A percentile compares a stretch with the other conserved stretches of the same genome.
Evolutionary conservation across 2,113 vertebrate genomes (phyloP).

Genomic region (Tonatia bakeri): DNA sequence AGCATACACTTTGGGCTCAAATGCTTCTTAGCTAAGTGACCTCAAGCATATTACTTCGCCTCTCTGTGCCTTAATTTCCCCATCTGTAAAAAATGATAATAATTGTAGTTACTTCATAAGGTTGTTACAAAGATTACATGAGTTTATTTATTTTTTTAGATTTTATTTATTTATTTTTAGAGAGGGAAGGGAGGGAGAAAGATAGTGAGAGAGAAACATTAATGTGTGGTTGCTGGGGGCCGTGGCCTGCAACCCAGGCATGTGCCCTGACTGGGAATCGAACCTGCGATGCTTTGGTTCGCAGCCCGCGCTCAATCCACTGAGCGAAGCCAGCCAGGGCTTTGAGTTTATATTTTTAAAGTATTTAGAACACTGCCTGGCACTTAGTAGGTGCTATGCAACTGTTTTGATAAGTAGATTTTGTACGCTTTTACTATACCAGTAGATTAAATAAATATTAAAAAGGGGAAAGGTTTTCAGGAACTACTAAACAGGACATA

Average conservation of each 20-base stretch:
- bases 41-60: neutral
- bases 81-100: constrained; percentile 1
- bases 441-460: constrained; percentile 31
- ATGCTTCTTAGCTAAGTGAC: neutral
- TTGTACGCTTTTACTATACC: neutral
- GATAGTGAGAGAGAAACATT: too few species aligned
- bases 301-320: too few species aligned
- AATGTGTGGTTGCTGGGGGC: too few species aligned
- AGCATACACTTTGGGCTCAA: neutral
- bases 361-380: neutral
- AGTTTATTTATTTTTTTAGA: neutral
- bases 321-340: too few species aligned
- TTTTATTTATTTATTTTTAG: too few species aligned
- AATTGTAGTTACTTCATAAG: neutral
- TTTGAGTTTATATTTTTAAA: neutral
- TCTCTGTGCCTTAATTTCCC: constrained; percentile 8
- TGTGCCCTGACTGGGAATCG: too few species aligned
- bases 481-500: too few species aligned
- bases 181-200: too few species aligned
- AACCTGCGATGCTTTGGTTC: too few species aligned
- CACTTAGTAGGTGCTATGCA: neutral
- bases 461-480: neutral
- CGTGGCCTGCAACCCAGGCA: too few species aligned
- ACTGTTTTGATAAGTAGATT: neutral
- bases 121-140: neutral